phyloP scores from a whole-genome alignment of 2,113 vertebrate species.

The Alethe diademata region DNA sequence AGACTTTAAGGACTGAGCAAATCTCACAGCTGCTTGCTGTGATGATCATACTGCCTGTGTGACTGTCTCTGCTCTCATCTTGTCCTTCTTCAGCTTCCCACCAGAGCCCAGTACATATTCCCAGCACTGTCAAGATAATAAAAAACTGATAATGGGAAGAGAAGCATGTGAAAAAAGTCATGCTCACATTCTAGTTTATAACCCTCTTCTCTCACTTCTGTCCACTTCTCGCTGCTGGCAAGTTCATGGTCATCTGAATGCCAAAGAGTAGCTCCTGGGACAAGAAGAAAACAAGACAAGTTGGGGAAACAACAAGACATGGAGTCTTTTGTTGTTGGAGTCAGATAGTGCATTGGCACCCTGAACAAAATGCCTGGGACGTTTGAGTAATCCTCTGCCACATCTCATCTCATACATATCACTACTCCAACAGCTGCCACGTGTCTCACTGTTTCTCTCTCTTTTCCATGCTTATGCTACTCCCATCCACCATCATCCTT shows the following conservation, averaged over 20 bases:
- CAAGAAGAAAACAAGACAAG: neutral
- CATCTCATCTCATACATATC: neutral
- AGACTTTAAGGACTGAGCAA: neutral
- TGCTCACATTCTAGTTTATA: fast-evolving
- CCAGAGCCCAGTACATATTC: too few relatives aligned
- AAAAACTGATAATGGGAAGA: neutral
- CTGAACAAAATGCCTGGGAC: neutral
- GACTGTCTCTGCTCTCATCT: neutral
- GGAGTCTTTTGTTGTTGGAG: neutral
- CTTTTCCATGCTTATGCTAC: neutral
- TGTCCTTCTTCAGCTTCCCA: neutral
- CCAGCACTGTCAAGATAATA: neutral
- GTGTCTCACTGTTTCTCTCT: neutral
- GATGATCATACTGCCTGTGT: neutral
- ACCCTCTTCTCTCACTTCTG: neutral
- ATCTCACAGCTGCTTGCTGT: neutral
- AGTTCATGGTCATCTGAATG: neutral
- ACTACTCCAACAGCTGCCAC: neutral
- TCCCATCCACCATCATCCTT: fast-evolving
- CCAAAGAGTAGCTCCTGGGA: neutral
- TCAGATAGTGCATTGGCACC: neutral
- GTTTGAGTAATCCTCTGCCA: fast-evolving
- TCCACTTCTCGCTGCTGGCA: neutral
- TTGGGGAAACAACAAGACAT: neutral
- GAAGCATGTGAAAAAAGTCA: neutral